phyloP scores from a whole-genome alignment of 1,140 invertebrate species.

The Drosophila erecta region DNA sequence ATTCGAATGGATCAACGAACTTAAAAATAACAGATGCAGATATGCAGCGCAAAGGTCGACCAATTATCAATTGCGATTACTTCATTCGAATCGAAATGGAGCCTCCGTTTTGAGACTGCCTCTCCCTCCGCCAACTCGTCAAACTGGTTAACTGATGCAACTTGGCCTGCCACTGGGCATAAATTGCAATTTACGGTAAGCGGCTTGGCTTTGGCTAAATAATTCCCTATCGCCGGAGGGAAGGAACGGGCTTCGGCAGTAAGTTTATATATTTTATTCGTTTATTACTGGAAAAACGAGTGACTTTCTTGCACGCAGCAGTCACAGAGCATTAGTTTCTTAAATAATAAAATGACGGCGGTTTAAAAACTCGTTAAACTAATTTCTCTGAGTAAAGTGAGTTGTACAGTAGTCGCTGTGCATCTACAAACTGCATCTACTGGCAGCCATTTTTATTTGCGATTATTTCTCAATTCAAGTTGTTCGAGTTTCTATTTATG shows the following conservation, averaged over 20 bases:
- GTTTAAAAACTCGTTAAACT: conserved; percentile 10
- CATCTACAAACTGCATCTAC: not conserved
- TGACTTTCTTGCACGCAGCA: not conserved
- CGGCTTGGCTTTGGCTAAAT: conserved; percentile 42
- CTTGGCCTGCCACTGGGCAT: conserved; percentile 55
- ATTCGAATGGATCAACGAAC: conserved; percentile 64
- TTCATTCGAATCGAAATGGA: conserved; percentile 50
- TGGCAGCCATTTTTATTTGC: not conserved
- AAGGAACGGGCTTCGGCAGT: conserved; percentile 62
- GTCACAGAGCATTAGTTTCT: conserved; percentile 19
- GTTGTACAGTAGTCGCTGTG: not conserved
- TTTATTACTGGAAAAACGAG: conserved; percentile 19
- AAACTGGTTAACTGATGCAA: conserved; percentile 31
- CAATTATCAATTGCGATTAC: conserved; percentile 51
- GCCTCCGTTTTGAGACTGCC: conserved; percentile 17
- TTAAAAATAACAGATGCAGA: conserved; percentile 45
- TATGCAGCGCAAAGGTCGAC: conserved; percentile 19
- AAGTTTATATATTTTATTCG: conserved; percentile 55
- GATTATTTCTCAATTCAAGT: not conserved
- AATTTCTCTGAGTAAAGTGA: not conserved
- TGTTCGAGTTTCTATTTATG: not conserved
- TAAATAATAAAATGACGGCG: conserved; percentile 12
- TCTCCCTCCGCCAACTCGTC: not conserved
- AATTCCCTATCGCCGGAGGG: conserved; percentile 37
- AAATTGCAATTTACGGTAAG: conserved; percentile 76